Evolutionary conservation across 2,113 vertebrate species (phyloP), one percentile per base, ranked within the genome.

Genomic region (Chlorodrepanis virens): DNA sequence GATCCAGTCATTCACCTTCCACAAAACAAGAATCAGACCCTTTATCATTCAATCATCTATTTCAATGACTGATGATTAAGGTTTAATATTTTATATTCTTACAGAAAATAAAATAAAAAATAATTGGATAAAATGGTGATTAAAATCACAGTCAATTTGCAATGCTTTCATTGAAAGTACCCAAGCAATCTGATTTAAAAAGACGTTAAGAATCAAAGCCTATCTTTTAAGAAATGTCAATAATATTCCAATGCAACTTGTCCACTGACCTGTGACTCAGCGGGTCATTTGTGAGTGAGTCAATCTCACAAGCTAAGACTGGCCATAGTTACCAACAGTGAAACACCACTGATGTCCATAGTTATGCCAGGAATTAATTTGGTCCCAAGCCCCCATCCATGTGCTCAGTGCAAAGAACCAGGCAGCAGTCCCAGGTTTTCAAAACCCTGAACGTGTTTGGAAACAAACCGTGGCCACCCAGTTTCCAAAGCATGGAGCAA

Each of bases 91-190:
- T 94, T 24, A 90, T 81, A 86, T 79, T 75, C 44, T 91, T 89
- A 94, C 29, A 79, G 79, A 93, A 70, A 96, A 72, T 64, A 71
- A 78, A 61, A 75, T 28, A 60, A 78, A 78, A 92, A 90, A 74
- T 65, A 79, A 71, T 82, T 7, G 4, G 80, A 83, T 93, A 94
- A 90, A 96, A 54, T 7, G 54, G 93, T 94, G 95, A 96, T 97
- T 92, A 87, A 89, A 97, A 97, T 96, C 95, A 94, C 89, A 89
- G 83, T 93, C 65, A 84, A 94, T 96, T 87, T 87, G 80, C 85
- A 96, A 91, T 47, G 87, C 97, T 97, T 97, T 97, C 97, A 97
- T 86, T 97, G 95, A 96, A 97, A 97, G 96, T 96, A 97, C 42
- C 68, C 60, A 39, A 92, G 92, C 65, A 94, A 96, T 83, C 77